Evolutionary conservation across 1,140 invertebrate species (phyloP).

Genomic region (Nylanderia fulva): DNA sequence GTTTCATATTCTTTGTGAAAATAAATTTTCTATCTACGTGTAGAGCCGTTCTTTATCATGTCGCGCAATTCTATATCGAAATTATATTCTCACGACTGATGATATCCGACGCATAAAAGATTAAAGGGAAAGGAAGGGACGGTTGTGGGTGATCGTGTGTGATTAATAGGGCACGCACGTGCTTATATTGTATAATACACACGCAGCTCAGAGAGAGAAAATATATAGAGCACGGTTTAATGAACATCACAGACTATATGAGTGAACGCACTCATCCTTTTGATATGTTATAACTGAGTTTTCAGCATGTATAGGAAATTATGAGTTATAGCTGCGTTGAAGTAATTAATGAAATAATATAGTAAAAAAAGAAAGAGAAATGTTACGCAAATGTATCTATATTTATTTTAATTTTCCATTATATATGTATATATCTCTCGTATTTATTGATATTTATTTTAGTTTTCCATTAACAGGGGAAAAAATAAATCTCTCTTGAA

Average conservation of each 20-base stretch:
- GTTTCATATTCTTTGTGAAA: background rate
- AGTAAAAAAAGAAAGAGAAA: background rate
- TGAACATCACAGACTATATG: background rate
- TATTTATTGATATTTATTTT: too few relatives aligned
- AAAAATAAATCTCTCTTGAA: constrained; percentile 6
- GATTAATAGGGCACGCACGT: background rate
- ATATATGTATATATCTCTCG: too few relatives aligned
- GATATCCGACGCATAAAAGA: background rate
- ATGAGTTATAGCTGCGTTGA: too few relatives aligned
- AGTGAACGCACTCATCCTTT: background rate
- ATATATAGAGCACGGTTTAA: background rate
- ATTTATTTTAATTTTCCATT: too few relatives aligned
- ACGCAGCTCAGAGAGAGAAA: background rate
- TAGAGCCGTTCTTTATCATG: background rate
- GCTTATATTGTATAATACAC: background rate
- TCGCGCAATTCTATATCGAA: background rate
- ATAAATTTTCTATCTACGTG: constrained; percentile 15
- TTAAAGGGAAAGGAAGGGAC: background rate
- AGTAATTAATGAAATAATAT: background rate
- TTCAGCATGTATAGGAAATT: too few relatives aligned
- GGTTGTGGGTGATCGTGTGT: background rate
- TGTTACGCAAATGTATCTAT: background rate
- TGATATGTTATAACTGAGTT: background rate
- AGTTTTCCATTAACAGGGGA: background rate
- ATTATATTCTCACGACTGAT: background rate